Evolutionary conservation across 2,113 vertebrate species (phyloP).

Genomic region (Typhlomys cinereus): DNA sequence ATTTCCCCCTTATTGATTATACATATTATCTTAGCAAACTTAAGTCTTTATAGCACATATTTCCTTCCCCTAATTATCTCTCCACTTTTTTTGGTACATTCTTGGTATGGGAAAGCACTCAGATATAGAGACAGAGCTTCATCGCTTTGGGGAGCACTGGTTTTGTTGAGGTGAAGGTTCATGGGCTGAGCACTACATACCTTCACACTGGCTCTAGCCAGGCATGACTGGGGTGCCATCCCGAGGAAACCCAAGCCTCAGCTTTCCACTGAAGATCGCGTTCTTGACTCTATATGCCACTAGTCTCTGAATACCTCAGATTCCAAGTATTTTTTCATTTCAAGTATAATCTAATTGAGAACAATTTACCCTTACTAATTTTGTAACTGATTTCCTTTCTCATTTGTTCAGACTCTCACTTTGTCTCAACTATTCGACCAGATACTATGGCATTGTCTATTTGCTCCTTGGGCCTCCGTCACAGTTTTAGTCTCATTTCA

Average conservation of each 20-base stretch:
- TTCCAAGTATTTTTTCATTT: not conserved
- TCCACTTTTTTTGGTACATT: not conserved
- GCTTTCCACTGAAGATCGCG: not conserved
- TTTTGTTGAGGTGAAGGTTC: not conserved
- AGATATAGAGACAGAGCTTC: not conserved
- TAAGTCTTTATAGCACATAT: not conserved
- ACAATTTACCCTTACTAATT: not conserved
- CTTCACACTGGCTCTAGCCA: not conserved
- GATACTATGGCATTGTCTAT: not conserved
- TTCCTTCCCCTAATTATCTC: not conserved
- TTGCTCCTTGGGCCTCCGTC: not conserved
- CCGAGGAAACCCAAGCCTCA: not conserved
- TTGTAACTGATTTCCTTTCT: not conserved
- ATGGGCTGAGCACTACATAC: not conserved
- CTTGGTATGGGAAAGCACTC: not conserved
- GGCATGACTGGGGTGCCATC: too few relatives aligned
- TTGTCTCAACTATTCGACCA: not conserved
- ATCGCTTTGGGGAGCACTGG: not conserved
- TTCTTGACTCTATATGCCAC: not conserved
- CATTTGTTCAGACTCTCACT: not conserved
- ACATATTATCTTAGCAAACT: not conserved
- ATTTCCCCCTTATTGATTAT: not conserved
- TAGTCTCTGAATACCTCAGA: not conserved
- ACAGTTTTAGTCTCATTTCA: not conserved
- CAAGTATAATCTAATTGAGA: not conserved